Conservation (phyloP, 1,140 invertebrate genomes). For the Magallana ariakensis region DNA sequence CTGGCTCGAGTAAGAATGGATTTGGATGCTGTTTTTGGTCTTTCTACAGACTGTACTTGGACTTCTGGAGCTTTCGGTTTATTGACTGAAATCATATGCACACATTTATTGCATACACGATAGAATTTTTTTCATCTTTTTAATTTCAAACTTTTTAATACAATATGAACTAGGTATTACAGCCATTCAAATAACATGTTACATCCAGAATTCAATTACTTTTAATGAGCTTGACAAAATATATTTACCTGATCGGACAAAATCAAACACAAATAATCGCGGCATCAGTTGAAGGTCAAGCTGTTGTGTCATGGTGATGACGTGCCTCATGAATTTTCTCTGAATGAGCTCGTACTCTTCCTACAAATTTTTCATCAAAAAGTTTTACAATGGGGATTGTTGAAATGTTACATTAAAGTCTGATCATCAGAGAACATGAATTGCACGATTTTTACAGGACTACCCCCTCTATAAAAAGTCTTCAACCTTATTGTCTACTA, state of each 20-base stretch:
- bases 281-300: constrained; percentile 67
- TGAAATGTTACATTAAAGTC: no score
- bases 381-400: neutral
- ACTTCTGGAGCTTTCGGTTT: neutral
- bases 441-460: no score
- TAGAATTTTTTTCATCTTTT: no score
- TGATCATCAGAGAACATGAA: no score
- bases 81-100: neutral
- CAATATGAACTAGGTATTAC: no score
- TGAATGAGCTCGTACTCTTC: constrained; percentile 76
- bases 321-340: constrained; percentile 75
- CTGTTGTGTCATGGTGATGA: constrained; percentile 64
- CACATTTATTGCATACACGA: neutral
- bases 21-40: neutral
- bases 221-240: no score
- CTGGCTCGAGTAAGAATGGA: constrained; percentile 20
- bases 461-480: no score
- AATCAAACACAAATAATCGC: constrained; percentile 69
- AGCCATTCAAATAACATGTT: no score
- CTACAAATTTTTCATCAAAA: constrained; percentile 45
- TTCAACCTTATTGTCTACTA: no score
- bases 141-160: neutral
- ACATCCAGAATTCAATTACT: no score
- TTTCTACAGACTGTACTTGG: neutral
- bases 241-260: constrained; percentile 68